These are phyloP conservation scores for Drosophila falleni DNA, from an alignment of 2,888 invertebrate species.

Conservation along the genomic window DNA sequence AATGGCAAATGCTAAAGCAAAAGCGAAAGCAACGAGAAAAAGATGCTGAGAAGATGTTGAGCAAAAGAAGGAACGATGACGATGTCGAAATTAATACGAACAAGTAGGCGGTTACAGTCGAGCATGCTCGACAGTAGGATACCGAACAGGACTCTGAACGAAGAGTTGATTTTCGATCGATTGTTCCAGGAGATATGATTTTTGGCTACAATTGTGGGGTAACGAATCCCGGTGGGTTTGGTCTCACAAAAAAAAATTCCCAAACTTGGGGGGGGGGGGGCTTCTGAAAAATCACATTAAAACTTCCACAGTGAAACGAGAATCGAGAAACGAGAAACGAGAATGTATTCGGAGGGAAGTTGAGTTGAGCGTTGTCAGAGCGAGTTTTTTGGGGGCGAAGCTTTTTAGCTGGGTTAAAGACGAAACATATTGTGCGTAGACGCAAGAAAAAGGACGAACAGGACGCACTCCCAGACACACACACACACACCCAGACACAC, in stretches of 20 bases:
- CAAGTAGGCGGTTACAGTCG: too few species aligned
- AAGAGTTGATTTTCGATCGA: too few species aligned
- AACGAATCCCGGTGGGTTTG: too few species aligned
- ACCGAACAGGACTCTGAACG: too few species aligned
- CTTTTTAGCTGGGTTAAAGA: slow-evolving; percentile 77
- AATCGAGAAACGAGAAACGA: slow-evolving; percentile 10
- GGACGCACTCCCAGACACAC: slow-evolving; percentile 38
- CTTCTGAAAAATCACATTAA: slow-evolving; percentile 80
- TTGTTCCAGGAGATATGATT: too few species aligned
- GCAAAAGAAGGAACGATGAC: slow-evolving; percentile 65
- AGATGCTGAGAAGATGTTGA: slow-evolving; percentile 6
- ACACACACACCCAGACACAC: slow-evolving; percentile 6
- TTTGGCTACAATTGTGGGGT: too few species aligned
- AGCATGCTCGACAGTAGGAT: too few species aligned
- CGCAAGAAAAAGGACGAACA: slow-evolving; percentile 63
- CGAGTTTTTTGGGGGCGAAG: slow-evolving; percentile 48
- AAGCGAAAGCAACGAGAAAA: slow-evolving; percentile 7
- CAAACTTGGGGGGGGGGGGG: too few species aligned
- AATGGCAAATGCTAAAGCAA: slow-evolving; percentile 35
- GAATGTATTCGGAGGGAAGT: slow-evolving; percentile 1
- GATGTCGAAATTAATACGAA: slow-evolving; percentile 79
- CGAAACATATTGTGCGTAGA: slow-evolving; percentile 81
- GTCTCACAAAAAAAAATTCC: too few species aligned
- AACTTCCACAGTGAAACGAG: slow-evolving; percentile 63
- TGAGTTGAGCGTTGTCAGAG: slow-evolving; percentile 21